Conservation (phyloP, 2,113 vertebrate genomes). For the Cephalopholis sonnerati region DNA sequence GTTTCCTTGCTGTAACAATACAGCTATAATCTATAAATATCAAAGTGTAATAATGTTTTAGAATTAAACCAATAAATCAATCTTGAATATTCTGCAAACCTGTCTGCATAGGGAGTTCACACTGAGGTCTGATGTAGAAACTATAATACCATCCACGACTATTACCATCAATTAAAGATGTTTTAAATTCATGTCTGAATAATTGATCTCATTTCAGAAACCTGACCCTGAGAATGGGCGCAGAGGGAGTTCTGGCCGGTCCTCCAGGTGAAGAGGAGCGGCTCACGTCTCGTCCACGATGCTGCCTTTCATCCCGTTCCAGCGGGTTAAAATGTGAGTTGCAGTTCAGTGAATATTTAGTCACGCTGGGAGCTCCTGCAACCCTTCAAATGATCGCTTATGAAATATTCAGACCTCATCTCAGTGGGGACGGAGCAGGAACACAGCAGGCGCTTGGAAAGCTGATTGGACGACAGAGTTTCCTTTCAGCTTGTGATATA, state of each 20-base stretch:
- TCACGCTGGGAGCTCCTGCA: constrained; percentile 54
- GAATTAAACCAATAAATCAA: neutral
- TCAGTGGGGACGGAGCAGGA: constrained; percentile 23
- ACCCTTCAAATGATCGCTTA: constrained; percentile 61
- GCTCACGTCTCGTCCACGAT: constrained; percentile 11
- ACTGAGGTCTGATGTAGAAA: neutral
- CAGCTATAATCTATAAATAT: neutral
- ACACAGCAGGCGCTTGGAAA: constrained; percentile 26
- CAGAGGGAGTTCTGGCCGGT: neutral
- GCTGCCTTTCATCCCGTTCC: constrained; percentile 63
- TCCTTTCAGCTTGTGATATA: constrained; percentile 26
- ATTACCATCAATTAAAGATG: constrained; percentile 10
- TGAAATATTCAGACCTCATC: constrained; percentile 73
- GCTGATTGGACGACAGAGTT: constrained; percentile 50
- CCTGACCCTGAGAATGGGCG: neutral
- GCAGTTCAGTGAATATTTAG: constrained; percentile 59
- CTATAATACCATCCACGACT: neutral
- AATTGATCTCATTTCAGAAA: constrained; percentile 31
- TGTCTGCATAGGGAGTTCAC: neutral
- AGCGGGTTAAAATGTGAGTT: constrained; percentile 42
- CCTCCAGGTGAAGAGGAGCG: constrained; percentile 41
- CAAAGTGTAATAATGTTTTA: neutral
- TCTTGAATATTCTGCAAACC: neutral
- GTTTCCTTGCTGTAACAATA: neutral
- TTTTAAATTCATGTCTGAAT: constrained; percentile 42